Evolutionary conservation across 2,888 invertebrate genomes (phyloP), one percentile per base, ranked within the genome.

Genomic region (Agrotis ipsilon): DNA sequence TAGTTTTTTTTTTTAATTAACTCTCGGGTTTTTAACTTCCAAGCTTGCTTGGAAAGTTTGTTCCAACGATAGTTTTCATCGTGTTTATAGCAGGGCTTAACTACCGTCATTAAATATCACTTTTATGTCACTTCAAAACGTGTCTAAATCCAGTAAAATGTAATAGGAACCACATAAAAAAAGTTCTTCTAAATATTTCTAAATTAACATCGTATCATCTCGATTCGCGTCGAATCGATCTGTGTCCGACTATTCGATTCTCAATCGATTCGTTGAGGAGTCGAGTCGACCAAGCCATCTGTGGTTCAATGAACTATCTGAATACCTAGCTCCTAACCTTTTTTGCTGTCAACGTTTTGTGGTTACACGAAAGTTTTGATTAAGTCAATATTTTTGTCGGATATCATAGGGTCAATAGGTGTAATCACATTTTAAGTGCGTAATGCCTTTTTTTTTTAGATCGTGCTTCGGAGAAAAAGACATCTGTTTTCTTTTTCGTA

Each of bases 181-280:
- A 83, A 68, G 78, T 75, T 83, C 83, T 85, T 83, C 81, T 82
- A 86, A 84, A 86, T 80, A 83, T 82, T 84, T 81, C 72, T 74
- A 85, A 86, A 86, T 86, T 81, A 86, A 71, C 81, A 71, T 85
- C 80, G 75, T 80, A 84, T 84, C 83, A 83, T 85, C 84, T 76
- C 85, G 85, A 87, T 89, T 89, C 87, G 86, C 84, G 72, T 81
- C 89, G 88, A 90, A 88, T 90, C 88, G 89, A 89, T 89, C 88
- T 87, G 86, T 85, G 86, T 86, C 81, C 84, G 88, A 89, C 91
- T 81, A 93, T 94, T 93, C 92, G 93, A 93, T 92, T 89, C 91
- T 87, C 91, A 93, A 94, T 93, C 92, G 90, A 94, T 94, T 93
- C 93, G 93, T 90, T 89, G 90, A 90, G 89, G 84, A 86, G 85